Evolutionary conservation across 1,140 invertebrate genomes (phyloP).

Genomic region (Scaptomyza hsui): DNA sequence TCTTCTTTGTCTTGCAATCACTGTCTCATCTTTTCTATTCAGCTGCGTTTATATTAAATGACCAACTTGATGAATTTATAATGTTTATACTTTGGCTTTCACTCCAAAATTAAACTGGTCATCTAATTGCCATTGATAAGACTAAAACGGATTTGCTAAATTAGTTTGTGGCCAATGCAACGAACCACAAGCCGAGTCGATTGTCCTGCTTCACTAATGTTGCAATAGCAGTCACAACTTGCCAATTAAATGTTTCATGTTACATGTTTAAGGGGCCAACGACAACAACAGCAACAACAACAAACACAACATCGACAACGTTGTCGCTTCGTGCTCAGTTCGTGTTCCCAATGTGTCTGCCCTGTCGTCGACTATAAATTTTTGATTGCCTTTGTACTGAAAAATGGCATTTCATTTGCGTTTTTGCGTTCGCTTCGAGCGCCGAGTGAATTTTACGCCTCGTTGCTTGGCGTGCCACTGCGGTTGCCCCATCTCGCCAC

Average conservation of each 20-base stretch:
- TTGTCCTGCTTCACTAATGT: conserved; percentile 30
- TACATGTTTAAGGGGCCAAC: conserved; percentile 15
- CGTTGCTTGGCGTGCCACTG: conserved; percentile 57
- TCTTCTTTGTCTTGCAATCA: neutral
- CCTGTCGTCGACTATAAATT: conserved; percentile 63
- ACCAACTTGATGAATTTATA: conserved; percentile 15
- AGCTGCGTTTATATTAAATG: neutral
- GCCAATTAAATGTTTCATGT: conserved; percentile 63
- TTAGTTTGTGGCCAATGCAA: conserved; percentile 44
- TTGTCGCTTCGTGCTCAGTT: conserved; percentile 1
- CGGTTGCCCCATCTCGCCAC: conserved; percentile 23
- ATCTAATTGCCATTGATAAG: conserved; percentile 46
- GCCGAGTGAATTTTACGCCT: conserved; percentile 76
- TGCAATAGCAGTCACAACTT: conserved; percentile 35
- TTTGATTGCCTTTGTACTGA: conserved; percentile 61
- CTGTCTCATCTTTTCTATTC: too few relatives aligned
- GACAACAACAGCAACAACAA: conserved; percentile 30
- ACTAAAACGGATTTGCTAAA: conserved; percentile 48
- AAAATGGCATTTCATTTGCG: conserved; percentile 69
- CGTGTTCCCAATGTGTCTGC: conserved; percentile 30
- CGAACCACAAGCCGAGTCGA: conserved; percentile 19
- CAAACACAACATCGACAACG: conserved; percentile 22
- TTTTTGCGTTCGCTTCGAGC: conserved; percentile 38
- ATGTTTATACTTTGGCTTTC: conserved; percentile 7
- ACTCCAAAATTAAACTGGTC: conserved; percentile 15